Conservation (phyloP, 2,888 invertebrate genomes). For the Sinohyriopsis cumingii region DNA sequence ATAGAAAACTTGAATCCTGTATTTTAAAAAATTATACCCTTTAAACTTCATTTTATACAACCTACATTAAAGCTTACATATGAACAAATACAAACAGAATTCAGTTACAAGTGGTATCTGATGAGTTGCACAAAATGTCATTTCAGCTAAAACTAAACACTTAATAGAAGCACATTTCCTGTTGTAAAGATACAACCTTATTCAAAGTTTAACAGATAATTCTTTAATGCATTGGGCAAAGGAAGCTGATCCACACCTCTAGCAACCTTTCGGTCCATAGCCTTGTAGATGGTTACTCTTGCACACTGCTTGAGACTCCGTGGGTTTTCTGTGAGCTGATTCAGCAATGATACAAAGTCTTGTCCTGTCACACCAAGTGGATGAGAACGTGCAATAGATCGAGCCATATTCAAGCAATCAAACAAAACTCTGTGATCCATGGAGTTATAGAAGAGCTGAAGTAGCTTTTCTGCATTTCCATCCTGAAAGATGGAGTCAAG, state of each 20-base stretch:
- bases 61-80: no score
- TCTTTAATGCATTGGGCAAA: conserved; percentile 76
- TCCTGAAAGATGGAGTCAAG: conserved; percentile 76
- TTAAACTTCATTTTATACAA: no score
- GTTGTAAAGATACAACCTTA: conserved; percentile 5
- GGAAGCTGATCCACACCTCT: conserved; percentile 80
- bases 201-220: conserved; percentile 40
- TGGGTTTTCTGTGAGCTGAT: conserved; percentile 79
- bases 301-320: conserved; percentile 83
- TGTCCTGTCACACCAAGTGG: conserved; percentile 73
- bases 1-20: no score
- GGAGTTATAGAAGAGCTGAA: conserved; percentile 74
- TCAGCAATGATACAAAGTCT: conserved; percentile 73
- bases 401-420: conserved; percentile 79
- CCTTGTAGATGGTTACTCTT: conserved; percentile 81
- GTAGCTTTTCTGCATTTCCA: conserved; percentile 79
- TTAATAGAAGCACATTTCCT: no score
- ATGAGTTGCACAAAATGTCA: no score
- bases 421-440: conserved; percentile 82
- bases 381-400: conserved; percentile 76
- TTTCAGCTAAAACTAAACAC: no score
- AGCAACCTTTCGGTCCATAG: conserved; percentile 79
- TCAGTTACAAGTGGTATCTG: no score
- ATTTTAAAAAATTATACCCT: no score
- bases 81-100: no score